Evolutionary conservation across 1,140 invertebrate genomes (phyloP), one percentile per base, ranked within the genome.

Genomic region (Pachyrhynchus sulphureomaculatus): DNA sequence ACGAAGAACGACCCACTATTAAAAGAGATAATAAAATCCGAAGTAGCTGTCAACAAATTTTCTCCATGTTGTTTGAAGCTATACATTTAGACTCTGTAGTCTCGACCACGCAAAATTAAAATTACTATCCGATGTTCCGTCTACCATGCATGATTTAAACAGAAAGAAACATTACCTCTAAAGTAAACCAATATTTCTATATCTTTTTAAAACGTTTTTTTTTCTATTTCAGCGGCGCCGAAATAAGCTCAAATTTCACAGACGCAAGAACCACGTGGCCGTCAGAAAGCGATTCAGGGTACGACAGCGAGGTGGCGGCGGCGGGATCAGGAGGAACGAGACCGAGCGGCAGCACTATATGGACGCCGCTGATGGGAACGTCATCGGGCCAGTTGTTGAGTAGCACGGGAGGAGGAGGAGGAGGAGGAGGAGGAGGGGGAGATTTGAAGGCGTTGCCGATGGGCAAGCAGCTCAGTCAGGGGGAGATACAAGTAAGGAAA

Each of bases 181-280:
- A n/a, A n/a, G n/a, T n/a, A n/a, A n/a, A n/a, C n/a, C n/a, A n/a
- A n/a, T n/a, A n/a, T n/a, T n/a, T n/a, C n/a, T n/a, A n/a, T n/a
- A n/a, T n/a, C n/a, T n/a, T n/a, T n/a, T n/a, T n/a, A n/a, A n/a
- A n/a, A n/a, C n/a, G n/a, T n/a, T n/a, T n/a, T n/a, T n/a, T 2
- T 41, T 72, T 74, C 59, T 55, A 39, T 57, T 51, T 56, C 29
- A 62, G 54, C 33, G 48, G 86, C 83, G 86, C 78, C 79, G 86
- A 86, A 85, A 83, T 79, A 84, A 85, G 77, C 81, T 85, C 78
- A 86, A 88, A 78, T 90, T 90, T 81, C 83, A 89, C 78, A 82
- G 87, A 82, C 84, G 86, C 83, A 91, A 90, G 79, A 82, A 88
- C 76, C 88, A 90, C 78, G 84, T 82, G 73, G 81, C 75, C 82